Evolutionary conservation across 2,888 invertebrate species (phyloP), one percentile per base, ranked within the genome.

Genomic region (Zygothrica quintamaculata): DNA sequence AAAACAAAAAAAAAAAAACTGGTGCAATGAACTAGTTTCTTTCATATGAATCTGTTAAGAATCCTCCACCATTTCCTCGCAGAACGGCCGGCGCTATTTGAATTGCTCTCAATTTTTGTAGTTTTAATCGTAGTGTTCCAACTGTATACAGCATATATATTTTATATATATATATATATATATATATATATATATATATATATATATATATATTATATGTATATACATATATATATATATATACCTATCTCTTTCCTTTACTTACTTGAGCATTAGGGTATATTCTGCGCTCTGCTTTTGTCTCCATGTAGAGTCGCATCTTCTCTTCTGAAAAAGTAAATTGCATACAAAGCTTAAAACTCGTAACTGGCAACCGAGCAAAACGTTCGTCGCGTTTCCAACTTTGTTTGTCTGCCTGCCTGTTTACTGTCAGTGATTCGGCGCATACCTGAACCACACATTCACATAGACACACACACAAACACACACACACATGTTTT

Each of bases 371-470:
- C 7, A 34, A 9, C 12, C 34, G 13, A 34, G 9, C 34, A 29
- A 34, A 34, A 5, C 34, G 13, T 2, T 2, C 34, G 13, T 34
- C 34, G 12, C 9, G 34, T 7, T 2, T 29, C 29, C 29, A 29
- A 2, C n/a, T 43, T 36, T 39, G 29, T 29, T 48, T 15, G 36
- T 40, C 29, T 22, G 47, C 13, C 36, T 40, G 46, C 29, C 37
- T n/a, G n/a, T 26, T 36, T 11, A 8, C 13, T 37, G 37, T 66
- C 34, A 39, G n/a, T 56, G 65, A 68, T 77, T 71, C 72, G 64
- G 74, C 77, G 84, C 77, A 77, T 84, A 80, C 81, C 68, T 80
- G 64, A 44, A 47, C 34, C n/a, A 18, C n/a, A 13, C n/a, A 33
- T 29, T 5, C 31, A 40, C 12, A 26, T 2, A 15, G 12, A 26